phyloP scores from a whole-genome alignment of 2,797 vertebrate genomes.

The Delichon dasypus region DNA sequence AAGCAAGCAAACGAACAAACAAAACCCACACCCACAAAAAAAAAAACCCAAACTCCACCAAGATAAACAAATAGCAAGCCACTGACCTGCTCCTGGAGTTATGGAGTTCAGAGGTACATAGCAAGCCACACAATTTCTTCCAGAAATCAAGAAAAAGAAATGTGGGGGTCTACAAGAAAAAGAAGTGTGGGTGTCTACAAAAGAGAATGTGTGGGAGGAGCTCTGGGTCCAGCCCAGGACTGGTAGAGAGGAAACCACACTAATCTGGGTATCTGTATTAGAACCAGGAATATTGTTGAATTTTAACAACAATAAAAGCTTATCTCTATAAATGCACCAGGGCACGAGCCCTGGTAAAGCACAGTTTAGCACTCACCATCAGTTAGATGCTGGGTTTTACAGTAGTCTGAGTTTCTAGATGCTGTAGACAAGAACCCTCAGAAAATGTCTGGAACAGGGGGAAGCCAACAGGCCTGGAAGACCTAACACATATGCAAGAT shows the following conservation, averaged over 20 bases:
- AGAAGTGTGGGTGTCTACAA: background rate
- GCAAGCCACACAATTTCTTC: background rate
- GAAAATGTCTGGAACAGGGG: background rate
- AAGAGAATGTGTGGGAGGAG: background rate
- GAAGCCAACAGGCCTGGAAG: background rate
- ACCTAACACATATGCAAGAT: background rate
- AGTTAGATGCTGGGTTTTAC: background rate
- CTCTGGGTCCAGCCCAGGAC: background rate
- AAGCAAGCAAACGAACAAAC: background rate
- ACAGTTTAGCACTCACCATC: background rate
- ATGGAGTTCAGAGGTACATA: background rate
- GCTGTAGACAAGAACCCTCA: background rate
- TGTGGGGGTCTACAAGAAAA: background rate
- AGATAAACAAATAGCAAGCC: background rate
- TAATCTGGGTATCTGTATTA: background rate
- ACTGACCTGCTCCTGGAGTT: background rate
- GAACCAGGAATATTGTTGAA: background rate
- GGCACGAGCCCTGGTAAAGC: background rate
- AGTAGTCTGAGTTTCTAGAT: background rate
- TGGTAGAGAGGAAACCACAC: background rate
- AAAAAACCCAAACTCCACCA: background rate
- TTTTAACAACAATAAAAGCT: background rate
- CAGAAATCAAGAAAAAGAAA: background rate
- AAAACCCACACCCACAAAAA: background rate
- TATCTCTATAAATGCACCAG: background rate